Conservation (phyloP, 2,113 vertebrate species). For the Lepidothrix coronata region DNA sequence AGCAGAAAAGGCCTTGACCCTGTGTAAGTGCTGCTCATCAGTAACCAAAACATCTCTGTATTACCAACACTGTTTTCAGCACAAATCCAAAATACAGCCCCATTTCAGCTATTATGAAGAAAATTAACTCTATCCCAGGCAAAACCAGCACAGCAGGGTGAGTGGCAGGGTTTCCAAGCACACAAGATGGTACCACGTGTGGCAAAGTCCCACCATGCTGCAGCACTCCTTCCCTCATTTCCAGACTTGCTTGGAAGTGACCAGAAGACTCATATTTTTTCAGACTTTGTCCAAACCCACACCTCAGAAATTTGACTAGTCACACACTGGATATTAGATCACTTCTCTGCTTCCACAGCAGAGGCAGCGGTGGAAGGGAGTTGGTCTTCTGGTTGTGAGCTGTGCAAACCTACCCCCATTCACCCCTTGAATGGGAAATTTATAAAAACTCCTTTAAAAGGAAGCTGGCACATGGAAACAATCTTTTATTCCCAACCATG, state of each 20-base stretch:
- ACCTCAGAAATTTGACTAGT: not conserved
- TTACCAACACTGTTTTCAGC: not conserved
- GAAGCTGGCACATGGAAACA: not conserved
- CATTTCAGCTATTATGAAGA: not conserved
- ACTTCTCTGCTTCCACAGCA: not conserved
- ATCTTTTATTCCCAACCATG: not conserved
- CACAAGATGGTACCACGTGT: not conserved
- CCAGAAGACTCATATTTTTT: not conserved
- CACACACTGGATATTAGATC: not conserved
- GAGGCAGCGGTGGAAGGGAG: not conserved
- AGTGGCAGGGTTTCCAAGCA: not conserved
- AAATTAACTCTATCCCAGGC: not conserved
- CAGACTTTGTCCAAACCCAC: not conserved
- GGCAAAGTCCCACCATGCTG: fast-evolving
- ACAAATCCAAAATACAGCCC: not conserved
- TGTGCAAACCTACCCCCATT: not conserved
- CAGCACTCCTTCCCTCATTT: not conserved
- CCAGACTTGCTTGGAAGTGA: not conserved
- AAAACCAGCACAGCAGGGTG: not conserved
- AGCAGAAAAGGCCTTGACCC: not conserved
- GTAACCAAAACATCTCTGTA: not conserved
- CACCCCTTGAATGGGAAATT: not conserved
- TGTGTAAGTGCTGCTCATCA: not conserved
- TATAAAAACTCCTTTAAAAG: not conserved
- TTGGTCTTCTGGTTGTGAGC: not conserved